phyloP scores from a whole-genome alignment of 2,113 vertebrate genomes.

The Cheilinus undulatus region DNA sequence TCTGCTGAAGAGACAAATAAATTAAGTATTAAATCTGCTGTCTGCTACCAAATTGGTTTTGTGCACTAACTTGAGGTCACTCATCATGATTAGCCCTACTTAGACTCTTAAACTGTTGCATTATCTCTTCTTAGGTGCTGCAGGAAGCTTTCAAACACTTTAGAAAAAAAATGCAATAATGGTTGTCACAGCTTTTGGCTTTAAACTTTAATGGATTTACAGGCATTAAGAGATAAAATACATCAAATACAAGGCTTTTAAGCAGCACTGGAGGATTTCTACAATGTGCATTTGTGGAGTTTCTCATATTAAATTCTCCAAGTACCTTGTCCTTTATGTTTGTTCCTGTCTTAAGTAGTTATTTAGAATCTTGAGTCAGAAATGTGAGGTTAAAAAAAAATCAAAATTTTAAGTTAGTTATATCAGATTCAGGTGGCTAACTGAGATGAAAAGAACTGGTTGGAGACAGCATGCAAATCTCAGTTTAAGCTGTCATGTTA shows the following conservation, averaged over 20 bases:
- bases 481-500: too few relatives aligned
- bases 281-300: too few relatives aligned
- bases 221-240: too few relatives aligned
- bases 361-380: too few relatives aligned
- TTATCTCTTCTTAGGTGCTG: not conserved
- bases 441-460: too few relatives aligned
- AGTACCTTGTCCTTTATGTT: too few relatives aligned
- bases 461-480: not conserved
- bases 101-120: not conserved
- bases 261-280: too few relatives aligned
- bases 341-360: too few relatives aligned
- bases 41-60: not conserved
- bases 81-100: not conserved
- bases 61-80: not conserved
- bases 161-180: not conserved
- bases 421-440: not conserved
- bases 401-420: not conserved
- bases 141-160: not conserved
- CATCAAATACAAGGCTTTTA: too few relatives aligned
- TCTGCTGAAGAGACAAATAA: slow-evolving; percentile 77
- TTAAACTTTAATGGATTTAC: too few relatives aligned
- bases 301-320: too few relatives aligned
- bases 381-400: not conserved
- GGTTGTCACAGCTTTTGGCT: not conserved
- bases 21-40: slow-evolving; percentile 15